A percentile compares a stretch with the other conserved stretches of the same genome.
phyloP scores from a whole-genome alignment of 1,140 invertebrate species.

The Ericerus pela region DNA sequence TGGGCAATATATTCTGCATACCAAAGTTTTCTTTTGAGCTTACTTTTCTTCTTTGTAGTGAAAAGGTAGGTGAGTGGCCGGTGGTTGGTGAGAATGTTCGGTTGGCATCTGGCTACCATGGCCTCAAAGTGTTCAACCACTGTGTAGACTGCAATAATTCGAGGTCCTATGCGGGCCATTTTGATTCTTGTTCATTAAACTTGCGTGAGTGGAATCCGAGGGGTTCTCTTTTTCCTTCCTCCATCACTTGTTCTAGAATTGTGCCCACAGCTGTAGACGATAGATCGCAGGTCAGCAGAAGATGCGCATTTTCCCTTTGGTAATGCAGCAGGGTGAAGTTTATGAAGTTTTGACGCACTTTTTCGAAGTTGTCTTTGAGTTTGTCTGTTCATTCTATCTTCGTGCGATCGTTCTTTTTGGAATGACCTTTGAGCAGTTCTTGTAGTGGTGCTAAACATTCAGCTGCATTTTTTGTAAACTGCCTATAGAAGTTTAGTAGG shows the following conservation, averaged over 20 bases:
- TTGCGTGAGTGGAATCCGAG: conserved; percentile 31
- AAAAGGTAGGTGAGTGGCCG: not conserved
- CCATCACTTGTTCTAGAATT: not conserved
- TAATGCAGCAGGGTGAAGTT: no score
- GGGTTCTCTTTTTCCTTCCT: conserved; percentile 19
- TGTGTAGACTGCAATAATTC: conserved; percentile 34
- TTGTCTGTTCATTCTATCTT: conserved; percentile 30
- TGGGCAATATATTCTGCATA: conserved; percentile 1
- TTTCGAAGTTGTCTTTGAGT: conserved; percentile 20
- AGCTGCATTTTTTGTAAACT: conserved; percentile 27
- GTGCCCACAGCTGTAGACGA: not conserved
- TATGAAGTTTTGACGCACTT: conserved; percentile 10
- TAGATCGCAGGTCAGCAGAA: not conserved
- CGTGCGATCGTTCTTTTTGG: not conserved
- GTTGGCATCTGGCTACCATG: not conserved
- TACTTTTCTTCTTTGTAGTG: not conserved
- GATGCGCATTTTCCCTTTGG: not conserved
- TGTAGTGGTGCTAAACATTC: conserved; percentile 25
- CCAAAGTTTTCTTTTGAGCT: not conserved
- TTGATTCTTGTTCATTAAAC: conserved; percentile 24
- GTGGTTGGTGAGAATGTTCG: not conserved
- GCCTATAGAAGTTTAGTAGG: conserved; percentile 28
- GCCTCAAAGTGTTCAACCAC: conserved; percentile 23
- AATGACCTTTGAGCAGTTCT: conserved; percentile 20
- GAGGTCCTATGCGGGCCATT: conserved; percentile 31